Evolutionary conservation across 2,888 invertebrate species (phyloP), one percentile per base, ranked within the genome.

Genomic region (Ischnura elegans): DNA sequence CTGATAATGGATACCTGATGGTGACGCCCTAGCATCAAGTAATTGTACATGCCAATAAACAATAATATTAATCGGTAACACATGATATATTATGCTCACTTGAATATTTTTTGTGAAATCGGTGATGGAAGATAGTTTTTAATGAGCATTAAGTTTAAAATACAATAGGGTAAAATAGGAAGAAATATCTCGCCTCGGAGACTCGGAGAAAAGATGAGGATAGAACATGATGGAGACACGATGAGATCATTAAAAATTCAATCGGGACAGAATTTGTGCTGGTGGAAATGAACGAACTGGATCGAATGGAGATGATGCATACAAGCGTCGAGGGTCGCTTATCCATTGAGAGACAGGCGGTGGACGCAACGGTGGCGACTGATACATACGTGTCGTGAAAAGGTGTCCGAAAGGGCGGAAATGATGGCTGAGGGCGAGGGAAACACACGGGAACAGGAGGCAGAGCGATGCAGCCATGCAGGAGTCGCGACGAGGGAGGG

Each of bases 391-490:
- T 45, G 21, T 25, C 25, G 55, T 36, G 51, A 19, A 55, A n/a
- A 42, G 42, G 42, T 55, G 42, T 87, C 42, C 13, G 25, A 76
- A 76, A 61, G 61, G 61, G 61, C 61, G 61, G 61, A 61, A 61
- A 61, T 61, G 87, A 36, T 51, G 2, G 55, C n/a, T n/a, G 87
- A 45, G 66, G 61, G 42, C 43, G 36, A 43, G 25, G 43, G 1
- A 42, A 21, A 90, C 25, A 66, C 19, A 42, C n/a, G 90, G 61
- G 61, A 25, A 19, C 42, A 19, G 46, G 86, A 90, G 51, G 51
- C 13, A 43, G 90, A 43, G 90, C 66, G 43, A 90, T 90, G 61
- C 36, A 87, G 87, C 51, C 19, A 55, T 42, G 43, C 25, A 21
- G 86, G 86, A 19, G 86, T 45, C 25, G 21, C 36, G 76, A 46